These are phyloP conservation scores for Drosophila longiperda DNA, from an alignment of 2,888 invertebrate species.

Conservation along the genomic window DNA sequence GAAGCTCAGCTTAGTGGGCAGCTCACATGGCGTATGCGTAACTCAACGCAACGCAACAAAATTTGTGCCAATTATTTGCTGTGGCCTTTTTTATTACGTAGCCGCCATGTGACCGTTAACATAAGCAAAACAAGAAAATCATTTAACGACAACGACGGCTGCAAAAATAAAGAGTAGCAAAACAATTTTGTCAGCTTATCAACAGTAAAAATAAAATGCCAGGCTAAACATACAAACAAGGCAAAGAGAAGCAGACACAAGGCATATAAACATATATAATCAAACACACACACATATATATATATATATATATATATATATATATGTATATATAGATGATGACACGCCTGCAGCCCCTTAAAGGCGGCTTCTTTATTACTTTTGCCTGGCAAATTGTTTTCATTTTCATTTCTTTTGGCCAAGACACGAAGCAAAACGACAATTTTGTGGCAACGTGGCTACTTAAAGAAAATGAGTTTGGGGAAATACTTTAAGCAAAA, in stretches of 20 bases:
- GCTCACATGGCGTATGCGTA: constrained; percentile 25
- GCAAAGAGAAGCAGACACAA: constrained; percentile 21
- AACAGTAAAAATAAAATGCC: constrained; percentile 76
- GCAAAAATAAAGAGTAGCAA: constrained; percentile 34
- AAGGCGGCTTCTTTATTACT: constrained; percentile 59
- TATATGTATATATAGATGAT: constrained; percentile 2
- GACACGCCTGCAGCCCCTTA: constrained; percentile 29
- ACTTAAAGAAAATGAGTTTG: constrained; percentile 48
- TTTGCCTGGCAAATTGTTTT: constrained; percentile 62
- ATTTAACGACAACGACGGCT: constrained; percentile 45
- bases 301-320: not conserved
- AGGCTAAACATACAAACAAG: constrained; percentile 63
- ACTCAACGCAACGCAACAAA: constrained; percentile 4
- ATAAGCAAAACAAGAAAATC: constrained; percentile 33
- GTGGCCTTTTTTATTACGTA: constrained; percentile 61
- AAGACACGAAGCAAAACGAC: constrained; percentile 5
- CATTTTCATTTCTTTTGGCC: constrained; percentile 31
- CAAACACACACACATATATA: not conserved
- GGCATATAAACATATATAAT: constrained; percentile 19
- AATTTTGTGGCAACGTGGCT: constrained; percentile 10
- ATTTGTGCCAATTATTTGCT: constrained; percentile 60
- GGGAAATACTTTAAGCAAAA: constrained; percentile 20
- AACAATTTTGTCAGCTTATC: constrained; percentile 77
- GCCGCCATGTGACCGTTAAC: constrained; percentile 57
- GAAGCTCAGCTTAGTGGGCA: constrained; percentile 25